Evolutionary conservation across 2,888 invertebrate genomes (phyloP), one percentile per base, ranked within the genome.

Genomic region (Arctia plantaginis): DNA sequence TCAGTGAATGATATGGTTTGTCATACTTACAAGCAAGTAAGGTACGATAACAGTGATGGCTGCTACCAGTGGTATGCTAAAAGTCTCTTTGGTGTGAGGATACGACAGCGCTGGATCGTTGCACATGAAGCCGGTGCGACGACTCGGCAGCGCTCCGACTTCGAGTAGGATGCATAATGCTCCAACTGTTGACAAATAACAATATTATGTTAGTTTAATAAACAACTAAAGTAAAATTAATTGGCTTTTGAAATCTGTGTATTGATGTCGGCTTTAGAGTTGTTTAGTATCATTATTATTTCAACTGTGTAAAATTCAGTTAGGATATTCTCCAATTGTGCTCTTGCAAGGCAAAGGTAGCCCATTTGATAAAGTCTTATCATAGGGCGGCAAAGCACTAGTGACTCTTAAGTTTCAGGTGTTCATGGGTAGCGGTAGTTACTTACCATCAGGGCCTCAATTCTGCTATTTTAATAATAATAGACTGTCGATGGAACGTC

Each of bases 31-130:
- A 86, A 97, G 91, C 76, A 97, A 44, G 72, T 97, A 92, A 23
- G 97, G 97, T 55, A 96, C 90, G 20, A 96, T 78, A 55, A 97
- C 82, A 62, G 96, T 96, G 72, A 96, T 96, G 13, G 93, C 83
- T 4, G 97, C 91, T 33, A 98, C 93, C 76, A 96, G 84, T 0
- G 94, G 90, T 77, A 96, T 93, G 72, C 97, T 95, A 82, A 98
- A 94, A 6, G 97, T 97, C 86, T 98, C 98, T 1, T 98, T 97
- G 0, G 90, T 92, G 89, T 96, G 97, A 77, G 96, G 96, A 90
- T 96, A 96, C 0, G 97, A 96, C 86, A 98, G 96, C 75, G 96
- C 96, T 12, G 97, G 97, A 88, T 98, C 98, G 85, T 97, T 96
- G 94, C 98, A 98, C 83, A 94, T 96, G 92, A 97, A 98, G 15